These are phyloP conservation scores for Passerina amoena DNA, from an alignment of 2,113 vertebrate species.

Conservation along the genomic window DNA sequence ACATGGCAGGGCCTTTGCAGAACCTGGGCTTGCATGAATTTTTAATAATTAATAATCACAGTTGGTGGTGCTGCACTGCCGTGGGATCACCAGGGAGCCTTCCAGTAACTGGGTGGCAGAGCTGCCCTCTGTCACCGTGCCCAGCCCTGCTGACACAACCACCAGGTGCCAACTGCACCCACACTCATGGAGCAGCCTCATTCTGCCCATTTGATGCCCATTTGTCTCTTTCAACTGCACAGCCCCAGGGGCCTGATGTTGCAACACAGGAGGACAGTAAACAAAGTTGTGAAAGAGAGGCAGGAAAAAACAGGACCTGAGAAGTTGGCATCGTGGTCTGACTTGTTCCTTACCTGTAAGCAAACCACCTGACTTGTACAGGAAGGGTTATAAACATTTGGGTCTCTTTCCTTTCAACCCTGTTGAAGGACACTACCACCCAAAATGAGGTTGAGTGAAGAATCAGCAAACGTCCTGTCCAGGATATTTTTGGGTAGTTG, in stretches of 20 bases:
- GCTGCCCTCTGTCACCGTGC: not conserved
- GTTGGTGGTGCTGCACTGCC: not conserved
- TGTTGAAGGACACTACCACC: not conserved
- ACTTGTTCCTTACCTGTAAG: not conserved
- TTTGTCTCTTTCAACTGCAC: not conserved
- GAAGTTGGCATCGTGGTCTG: not conserved
- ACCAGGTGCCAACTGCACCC: not conserved
- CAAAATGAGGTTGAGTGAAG: not conserved
- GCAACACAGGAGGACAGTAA: not conserved
- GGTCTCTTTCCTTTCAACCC: not conserved
- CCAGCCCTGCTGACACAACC: not conserved
- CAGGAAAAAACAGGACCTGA: not conserved
- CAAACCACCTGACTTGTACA: not conserved
- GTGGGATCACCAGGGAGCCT: not conserved
- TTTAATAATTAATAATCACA: slow-evolving; percentile 11
- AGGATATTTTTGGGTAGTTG: not conserved
- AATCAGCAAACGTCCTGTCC: not conserved
- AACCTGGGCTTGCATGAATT: slow-evolving; percentile 18
- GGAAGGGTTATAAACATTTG: not conserved
- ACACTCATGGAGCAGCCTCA: not conserved
- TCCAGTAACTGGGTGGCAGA: not conserved
- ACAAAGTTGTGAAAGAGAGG: not conserved
- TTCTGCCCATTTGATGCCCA: not conserved
- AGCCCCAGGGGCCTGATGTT: not conserved
- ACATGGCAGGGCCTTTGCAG: slow-evolving; percentile 6